Conservation (phyloP, 2,797 vertebrate genomes). For the Microchirus variegatus region DNA sequence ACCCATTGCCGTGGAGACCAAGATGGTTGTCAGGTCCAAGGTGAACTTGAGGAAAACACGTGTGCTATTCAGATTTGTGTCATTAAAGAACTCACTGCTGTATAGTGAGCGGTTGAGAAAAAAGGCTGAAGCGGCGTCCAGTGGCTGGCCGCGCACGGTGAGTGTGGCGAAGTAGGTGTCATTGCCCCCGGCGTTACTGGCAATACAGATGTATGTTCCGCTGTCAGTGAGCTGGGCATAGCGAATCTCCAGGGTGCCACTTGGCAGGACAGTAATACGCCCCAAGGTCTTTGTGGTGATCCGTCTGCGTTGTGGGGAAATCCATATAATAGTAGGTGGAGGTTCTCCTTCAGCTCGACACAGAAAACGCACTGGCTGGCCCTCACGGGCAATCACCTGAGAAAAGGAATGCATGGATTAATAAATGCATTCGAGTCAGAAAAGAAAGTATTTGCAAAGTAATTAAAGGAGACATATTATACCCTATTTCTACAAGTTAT, state of each 20-base stretch:
- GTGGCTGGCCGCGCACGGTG: slow-evolving; percentile 83
- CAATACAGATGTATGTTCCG: slow-evolving; percentile 97
- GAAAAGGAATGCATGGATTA: slow-evolving; percentile 15
- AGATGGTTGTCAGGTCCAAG: slow-evolving; percentile 95
- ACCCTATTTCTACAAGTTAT: too few relatives aligned
- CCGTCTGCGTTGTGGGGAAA: slow-evolving; percentile 90
- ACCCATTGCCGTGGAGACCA: slow-evolving; percentile 98
- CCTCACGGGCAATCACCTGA: slow-evolving; percentile 84
- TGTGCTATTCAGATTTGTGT: slow-evolving; percentile 91
- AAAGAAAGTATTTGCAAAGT: slow-evolving; percentile 36
- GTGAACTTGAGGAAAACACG: slow-evolving; percentile 93
- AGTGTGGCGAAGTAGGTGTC: slow-evolving; percentile 97
- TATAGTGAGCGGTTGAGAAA: slow-evolving; percentile 88
- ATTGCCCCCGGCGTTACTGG: slow-evolving; percentile 96
- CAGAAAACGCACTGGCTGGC: slow-evolving; percentile 89
- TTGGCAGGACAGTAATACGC: slow-evolving; percentile 85
- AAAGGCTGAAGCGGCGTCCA: slow-evolving; percentile 81
- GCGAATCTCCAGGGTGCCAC: slow-evolving; percentile 92
- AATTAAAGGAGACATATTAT: too few relatives aligned
- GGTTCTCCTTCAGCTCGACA: slow-evolving; percentile 96
- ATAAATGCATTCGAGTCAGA: slow-evolving; percentile 5
- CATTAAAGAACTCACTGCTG: slow-evolving; percentile 86
- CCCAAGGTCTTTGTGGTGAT: slow-evolving; percentile 87
- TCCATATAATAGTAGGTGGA: slow-evolving; percentile 90
- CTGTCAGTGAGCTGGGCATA: slow-evolving; percentile 92